Base-by-base conservation (phyloP, 2,888 invertebrate genomes). In the Myathropa florea region DNA sequence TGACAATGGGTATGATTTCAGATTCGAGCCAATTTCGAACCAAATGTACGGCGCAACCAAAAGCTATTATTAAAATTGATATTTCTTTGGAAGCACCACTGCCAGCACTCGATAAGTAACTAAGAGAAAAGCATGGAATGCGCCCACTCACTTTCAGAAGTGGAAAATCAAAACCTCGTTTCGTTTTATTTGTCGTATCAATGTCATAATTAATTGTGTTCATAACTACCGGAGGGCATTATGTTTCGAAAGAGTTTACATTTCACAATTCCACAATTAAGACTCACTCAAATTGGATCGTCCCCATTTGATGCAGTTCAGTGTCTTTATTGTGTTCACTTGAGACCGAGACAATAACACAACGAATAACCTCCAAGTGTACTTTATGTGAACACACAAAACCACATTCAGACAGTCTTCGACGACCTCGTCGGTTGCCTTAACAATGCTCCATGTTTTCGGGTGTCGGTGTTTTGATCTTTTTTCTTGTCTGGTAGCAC, bases 221-320 rank as follows among this genome's bases (percentile, higher is more conserved):
- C 76, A 55, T 30, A 46, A 46, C 60, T 60, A 61, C 46, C 46
- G 23, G 28, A 46, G 61, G 68, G 68, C 68, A 57, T 77, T 78
- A 57, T 71, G 64, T 71, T 65, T 72, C 59, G 67, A 85, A 81
- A 81, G 67, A 80, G 75, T 67, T 80, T 60, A 63, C 72, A 39
- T 82, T 85, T 73, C 77, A 68, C 46, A 39, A 68, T 46, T 59
- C 63, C 71, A n/a, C 39, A 77, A 85, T 82, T 82, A 77, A 85
- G 70, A 73, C 57, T 7, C n/a, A 46, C 75, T 76, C 67, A 67
- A 84, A 70, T 39, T 61, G 53, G 46, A 80, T 72, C 60, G 80
- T 65, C 68, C 64, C 36, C 59, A 57, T 70, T 80, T 39, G 70
- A 39, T 59, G 60, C 71, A 67, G 73, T 55, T 36, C 46, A 46